These are phyloP conservation scores for Lamproptera curius DNA, from an alignment of 2,888 invertebrate genomes.

Conservation along the genomic window DNA sequence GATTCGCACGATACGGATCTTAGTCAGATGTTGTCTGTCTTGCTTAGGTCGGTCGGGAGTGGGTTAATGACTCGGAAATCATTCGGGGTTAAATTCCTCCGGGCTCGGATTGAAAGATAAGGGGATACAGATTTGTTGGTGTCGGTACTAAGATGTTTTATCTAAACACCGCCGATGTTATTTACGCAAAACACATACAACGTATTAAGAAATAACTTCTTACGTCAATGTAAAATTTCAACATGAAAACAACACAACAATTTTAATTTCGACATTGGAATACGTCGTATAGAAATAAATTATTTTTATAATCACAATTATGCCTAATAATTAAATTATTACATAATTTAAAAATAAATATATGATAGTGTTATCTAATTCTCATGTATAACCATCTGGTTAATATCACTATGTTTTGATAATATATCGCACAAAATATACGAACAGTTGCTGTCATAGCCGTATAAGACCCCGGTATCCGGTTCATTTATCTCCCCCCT, in stretches of 20 bases:
- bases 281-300: no score
- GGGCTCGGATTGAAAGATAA: slow-evolving; percentile 72
- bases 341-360: no score
- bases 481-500: slow-evolving; percentile 60
- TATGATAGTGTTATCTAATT: no score
- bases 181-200: no score
- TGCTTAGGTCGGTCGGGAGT: slow-evolving; percentile 69
- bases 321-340: no score
- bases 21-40: slow-evolving; percentile 76
- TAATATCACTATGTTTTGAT: slow-evolving; percentile 1
- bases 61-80: slow-evolving; percentile 76
- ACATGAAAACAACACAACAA: no score
- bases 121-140: slow-evolving; percentile 71
- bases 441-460: slow-evolving; percentile 20
- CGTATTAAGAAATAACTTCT: no score
- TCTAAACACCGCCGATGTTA: slow-evolving; percentile 19
- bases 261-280: no score
- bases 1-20: slow-evolving; percentile 71
- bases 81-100: slow-evolving; percentile 71
- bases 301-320: no score
- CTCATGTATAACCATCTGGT: no score
- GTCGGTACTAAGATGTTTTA: slow-evolving; percentile 38
- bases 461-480: slow-evolving; percentile 48
- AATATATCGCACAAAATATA: slow-evolving; percentile 14
- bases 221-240: no score